phyloP scores from a whole-genome alignment of 2,113 vertebrate genomes.

The Protobothrops flavoviridis region DNA sequence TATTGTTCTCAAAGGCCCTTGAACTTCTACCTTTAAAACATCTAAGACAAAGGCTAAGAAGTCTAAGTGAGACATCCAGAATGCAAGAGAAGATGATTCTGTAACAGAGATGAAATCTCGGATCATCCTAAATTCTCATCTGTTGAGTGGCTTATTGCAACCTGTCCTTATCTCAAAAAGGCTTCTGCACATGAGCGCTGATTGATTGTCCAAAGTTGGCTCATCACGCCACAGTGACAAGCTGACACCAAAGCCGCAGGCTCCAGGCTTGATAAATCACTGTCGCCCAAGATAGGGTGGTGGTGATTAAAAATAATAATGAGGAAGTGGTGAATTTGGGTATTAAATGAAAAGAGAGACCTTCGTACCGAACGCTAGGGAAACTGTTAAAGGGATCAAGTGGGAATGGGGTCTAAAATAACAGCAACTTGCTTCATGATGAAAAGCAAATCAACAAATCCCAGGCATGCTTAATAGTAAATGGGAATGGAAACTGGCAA shows the following conservation, averaged over 20 bases:
- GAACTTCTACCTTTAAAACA: background rate
- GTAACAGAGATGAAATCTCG: background rate
- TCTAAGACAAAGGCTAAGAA: background rate
- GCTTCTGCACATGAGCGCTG: background rate
- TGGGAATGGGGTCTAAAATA: background rate
- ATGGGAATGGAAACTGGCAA: background rate
- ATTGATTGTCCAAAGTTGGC: background rate
- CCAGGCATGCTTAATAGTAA: slow-evolving; percentile 7
- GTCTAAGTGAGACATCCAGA: background rate
- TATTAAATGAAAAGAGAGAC: background rate
- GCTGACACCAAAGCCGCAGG: background rate
- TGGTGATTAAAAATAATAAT: slow-evolving; percentile 2
- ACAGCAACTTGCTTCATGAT: background rate
- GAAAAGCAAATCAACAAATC: slow-evolving; percentile 3
- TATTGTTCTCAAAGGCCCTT: background rate
- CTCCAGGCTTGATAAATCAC: background rate
- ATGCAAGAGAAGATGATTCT: background rate
- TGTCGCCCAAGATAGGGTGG: background rate
- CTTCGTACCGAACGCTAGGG: background rate
- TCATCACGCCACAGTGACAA: background rate
- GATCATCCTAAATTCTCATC: too few species aligned
- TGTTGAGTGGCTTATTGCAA: background rate
- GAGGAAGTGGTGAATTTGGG: background rate
- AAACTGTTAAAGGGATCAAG: background rate
- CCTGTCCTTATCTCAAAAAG: background rate